Base-by-base conservation (phyloP, 1,140 invertebrate species). In the Zaprionus kolodkinae region DNA sequence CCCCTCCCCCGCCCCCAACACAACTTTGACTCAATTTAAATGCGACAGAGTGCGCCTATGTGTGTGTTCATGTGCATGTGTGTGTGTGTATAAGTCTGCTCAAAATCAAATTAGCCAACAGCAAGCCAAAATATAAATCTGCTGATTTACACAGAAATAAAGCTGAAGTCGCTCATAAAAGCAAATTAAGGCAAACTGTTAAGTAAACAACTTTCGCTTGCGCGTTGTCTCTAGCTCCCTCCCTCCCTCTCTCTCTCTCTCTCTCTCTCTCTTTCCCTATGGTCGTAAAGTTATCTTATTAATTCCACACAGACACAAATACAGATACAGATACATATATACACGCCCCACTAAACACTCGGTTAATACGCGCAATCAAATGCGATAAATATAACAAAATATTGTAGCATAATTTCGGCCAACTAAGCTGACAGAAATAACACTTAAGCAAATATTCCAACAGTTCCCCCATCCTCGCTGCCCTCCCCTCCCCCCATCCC, bases 121-220 rank as follows among this genome's bases (percentile, higher is more conserved):
- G 80, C 70, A 55, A 68, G 71, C 61, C 67, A 80, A 89, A 88
- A 80, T 89, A 88, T 88, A 89, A 89, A 89, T 89, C 86, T 89
- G 85, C 85, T 90, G 85, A 89, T 89, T 89, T 90, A 81, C 81
- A 89, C 86, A 87, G 80, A 89, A 90, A 89, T 90, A 79, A 69
- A 40, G 72, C 48, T 71, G 35, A 65, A 68, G 66, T 52, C 72
- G 68, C 77, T 72, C 86, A 89, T 89, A 89, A 89, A 89, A 89
- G 79, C 81, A 89, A 89, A 89, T 89, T 89, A 89, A 81, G 85
- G 81, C 86, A 90, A 89, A 89, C 88, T 89, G 86, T 89, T 89
- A 90, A 85, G 88, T 89, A 90, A 89, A 89, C 86, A 89, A 89
- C 75, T 85, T 89, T 84, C 64, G 66, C 55, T 12, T 17, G 11